Conservation (phyloP, 2,113 vertebrate species). For the Dipodomys spectabilis region DNA sequence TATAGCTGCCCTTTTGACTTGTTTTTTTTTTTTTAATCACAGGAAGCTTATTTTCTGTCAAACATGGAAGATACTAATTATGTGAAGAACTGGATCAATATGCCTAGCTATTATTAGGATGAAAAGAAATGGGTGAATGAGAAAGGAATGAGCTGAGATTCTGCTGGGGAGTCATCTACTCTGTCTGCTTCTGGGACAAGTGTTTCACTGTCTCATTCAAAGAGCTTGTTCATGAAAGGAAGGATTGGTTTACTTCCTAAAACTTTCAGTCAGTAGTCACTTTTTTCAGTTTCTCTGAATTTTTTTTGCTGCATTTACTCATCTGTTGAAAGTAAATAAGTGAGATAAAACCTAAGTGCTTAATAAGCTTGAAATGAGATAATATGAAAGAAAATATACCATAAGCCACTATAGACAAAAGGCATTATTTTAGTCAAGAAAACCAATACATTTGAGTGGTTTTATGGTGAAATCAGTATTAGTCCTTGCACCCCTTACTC, state of each 20-base stretch:
- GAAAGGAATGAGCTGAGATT: background rate
- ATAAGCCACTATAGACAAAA: background rate
- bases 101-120: background rate
- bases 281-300: slow-evolving; percentile 3
- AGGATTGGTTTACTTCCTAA: background rate
- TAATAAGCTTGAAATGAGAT: slow-evolving; percentile 47
- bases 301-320: background rate
- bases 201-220: background rate
- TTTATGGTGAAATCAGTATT: slow-evolving; percentile 22
- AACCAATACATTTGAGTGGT: background rate
- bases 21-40: background rate
- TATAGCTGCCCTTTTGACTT: slow-evolving; percentile 22
- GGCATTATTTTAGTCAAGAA: background rate
- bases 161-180: background rate
- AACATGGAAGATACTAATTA: slow-evolving; percentile 5
- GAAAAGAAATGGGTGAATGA: background rate
- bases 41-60: slow-evolving; percentile 38
- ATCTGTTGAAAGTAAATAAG: slow-evolving; percentile 13
- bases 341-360: background rate
- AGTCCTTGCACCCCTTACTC: background rate
- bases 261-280: background rate
- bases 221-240: background rate
- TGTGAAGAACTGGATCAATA: background rate
- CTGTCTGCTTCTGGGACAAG: background rate
- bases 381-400: slow-evolving; percentile 31